Evolutionary conservation across 2,888 invertebrate genomes (phyloP), one percentile per base, ranked within the genome.

Genomic region (Hirudinaria manillensis): DNA sequence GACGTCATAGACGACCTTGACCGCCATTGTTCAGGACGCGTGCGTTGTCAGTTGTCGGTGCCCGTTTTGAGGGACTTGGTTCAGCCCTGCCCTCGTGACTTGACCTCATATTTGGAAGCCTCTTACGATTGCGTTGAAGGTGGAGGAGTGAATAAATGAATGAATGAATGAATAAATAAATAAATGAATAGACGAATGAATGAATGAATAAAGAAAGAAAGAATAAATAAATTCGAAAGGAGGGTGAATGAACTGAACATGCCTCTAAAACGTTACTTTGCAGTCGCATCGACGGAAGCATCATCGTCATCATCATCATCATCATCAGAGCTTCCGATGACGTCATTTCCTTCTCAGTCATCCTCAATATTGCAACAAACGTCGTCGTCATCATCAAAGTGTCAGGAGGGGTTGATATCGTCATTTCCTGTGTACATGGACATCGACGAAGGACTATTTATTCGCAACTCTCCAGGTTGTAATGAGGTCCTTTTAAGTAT

Each of bases 111-210:
- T 29, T 68, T 77, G 68, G 75, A 76, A 29, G 77, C 77, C 34
- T 56, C 66, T 56, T 76, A 77, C 45, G 65, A 45, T 21, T 77
- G 77, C 38, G 65, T 77, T 27, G 61, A 68, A 74, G 71, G 76
- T 70, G 56, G 34, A 34, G 51, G 51, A 90, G 86, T 7, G 61
- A 27, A 27, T 24, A 10, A 27, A 2, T 29, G 24, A 27, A 1
- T 27, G 4, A 4, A 24, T 61, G 61, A 16, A 29, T 61, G 6
- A 10, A 7, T 61, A 6, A 16, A 61, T 61, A 19, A 10, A 61
- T 61, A 19, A 61, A 61, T 4, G 4, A 61, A 29, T 7, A 7
- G 10, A 10, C 38, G 10, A 6, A 38, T 38, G 10, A 38, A 38
- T 38, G 38, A 38, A 38, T 38, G 38, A 38, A 38, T 38, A 6